These are phyloP conservation scores for Anthopleura xanthogrammica DNA, from an alignment of 92 coral and sea anemone species.

Conservation along the genomic window DNA sequence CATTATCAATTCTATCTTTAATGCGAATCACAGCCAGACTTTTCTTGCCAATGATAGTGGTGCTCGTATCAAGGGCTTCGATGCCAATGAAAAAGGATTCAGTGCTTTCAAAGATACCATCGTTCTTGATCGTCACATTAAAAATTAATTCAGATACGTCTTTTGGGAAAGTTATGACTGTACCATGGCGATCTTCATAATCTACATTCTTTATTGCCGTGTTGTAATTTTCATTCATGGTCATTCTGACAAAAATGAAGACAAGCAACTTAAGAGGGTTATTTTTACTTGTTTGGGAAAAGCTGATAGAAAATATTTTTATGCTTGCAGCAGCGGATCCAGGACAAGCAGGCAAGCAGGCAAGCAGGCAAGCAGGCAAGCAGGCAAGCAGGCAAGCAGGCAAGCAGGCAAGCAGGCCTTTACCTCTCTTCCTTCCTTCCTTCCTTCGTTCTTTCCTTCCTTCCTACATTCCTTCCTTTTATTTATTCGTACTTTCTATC, in stretches of 20 bases:
- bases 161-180: background rate
- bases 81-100: constrained; percentile 9
- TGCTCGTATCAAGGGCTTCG: background rate
- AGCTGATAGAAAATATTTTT: too few relatives aligned
- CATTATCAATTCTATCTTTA: background rate
- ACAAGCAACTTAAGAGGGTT: background rate
- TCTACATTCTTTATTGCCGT: constrained; percentile 4
- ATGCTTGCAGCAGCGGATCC: too few relatives aligned
- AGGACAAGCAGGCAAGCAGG: too few relatives aligned
- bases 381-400: too few relatives aligned
- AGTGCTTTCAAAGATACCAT: background rate
- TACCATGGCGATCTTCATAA: background rate
- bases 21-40: background rate
- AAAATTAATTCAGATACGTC: background rate
- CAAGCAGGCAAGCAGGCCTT: too few relatives aligned
- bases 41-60: constrained; percentile 11
- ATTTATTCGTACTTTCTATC: too few relatives aligned
- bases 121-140: background rate
- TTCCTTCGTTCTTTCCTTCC: too few relatives aligned
- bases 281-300: too few relatives aligned
- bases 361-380: too few relatives aligned
- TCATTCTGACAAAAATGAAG: background rate
- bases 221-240: background rate
- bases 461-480: too few relatives aligned
- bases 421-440: too few relatives aligned